Percentiles rank a stretch among this genome's conserved stretches.
Evolutionary conservation across 2,113 vertebrate genomes (phyloP).

Genomic region (Chaenocephalus aceratus): DNA sequence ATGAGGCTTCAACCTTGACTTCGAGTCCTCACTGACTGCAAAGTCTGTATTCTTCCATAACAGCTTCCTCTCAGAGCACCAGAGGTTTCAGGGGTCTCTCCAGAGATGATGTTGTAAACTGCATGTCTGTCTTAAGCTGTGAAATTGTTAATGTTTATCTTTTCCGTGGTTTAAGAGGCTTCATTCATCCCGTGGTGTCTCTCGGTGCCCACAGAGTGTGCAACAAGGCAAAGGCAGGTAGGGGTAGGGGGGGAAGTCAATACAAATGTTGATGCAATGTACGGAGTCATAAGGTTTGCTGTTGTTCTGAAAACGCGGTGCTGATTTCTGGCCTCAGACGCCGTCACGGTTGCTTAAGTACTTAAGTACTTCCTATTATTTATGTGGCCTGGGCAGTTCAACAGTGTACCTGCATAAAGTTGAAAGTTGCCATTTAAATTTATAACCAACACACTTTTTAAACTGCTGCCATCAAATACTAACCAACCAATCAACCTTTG

Average conservation of each 20-base stretch:
- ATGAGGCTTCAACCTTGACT: conserved; percentile 30
- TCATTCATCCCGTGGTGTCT: conserved; percentile 58
- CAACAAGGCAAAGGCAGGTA: conserved; percentile 51
- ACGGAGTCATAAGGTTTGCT: conserved; percentile 60
- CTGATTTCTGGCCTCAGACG: conserved; percentile 67
- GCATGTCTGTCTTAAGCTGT: conserved; percentile 52
- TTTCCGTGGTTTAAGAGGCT: conserved; percentile 58
- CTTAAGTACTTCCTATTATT: conserved; percentile 74
- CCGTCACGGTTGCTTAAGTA: conserved; percentile 66
- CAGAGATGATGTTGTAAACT: conserved; percentile 52
- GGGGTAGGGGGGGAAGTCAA: conserved; percentile 39
- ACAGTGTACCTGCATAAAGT: conserved; percentile 46
- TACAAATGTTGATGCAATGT: conserved; percentile 57
- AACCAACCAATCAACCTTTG: neutral
- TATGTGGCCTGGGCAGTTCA: conserved; percentile 60
- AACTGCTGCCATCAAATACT: conserved; percentile 32
- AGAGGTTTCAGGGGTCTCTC: conserved; percentile 34
- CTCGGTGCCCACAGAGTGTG: conserved; percentile 45
- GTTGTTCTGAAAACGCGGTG: conserved; percentile 71
- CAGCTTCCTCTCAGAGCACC: conserved; percentile 24
- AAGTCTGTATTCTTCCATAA: conserved; percentile 9
- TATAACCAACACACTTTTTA: conserved; percentile 33
- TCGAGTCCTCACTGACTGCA: conserved; percentile 20
- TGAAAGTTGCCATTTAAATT: conserved; percentile 48
- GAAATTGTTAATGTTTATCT: conserved; percentile 59